Conservation (phyloP, 2,888 invertebrate species). For the Pterostichus niger region DNA sequence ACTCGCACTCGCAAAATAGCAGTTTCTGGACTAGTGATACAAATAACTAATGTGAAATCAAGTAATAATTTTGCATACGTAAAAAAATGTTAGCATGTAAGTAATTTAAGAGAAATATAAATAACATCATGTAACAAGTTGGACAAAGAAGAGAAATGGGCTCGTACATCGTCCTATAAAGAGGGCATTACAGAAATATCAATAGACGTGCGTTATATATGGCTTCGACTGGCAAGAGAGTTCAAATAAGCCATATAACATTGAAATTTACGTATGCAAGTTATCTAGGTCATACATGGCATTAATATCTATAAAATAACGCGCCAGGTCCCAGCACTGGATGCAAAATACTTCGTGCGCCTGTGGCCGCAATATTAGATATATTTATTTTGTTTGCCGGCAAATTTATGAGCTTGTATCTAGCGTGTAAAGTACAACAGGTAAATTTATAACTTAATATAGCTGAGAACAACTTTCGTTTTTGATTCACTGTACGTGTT, state of each 20-base stretch:
- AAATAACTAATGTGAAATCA: too few relatives aligned
- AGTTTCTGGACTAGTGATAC: too few relatives aligned
- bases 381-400: constrained; percentile 53
- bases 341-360: constrained; percentile 4
- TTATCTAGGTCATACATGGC: constrained; percentile 61
- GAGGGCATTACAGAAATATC: constrained; percentile 35
- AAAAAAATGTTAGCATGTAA: constrained; percentile 9
- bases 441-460: constrained; percentile 56
- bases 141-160: constrained; percentile 46
- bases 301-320: constrained; percentile 66
- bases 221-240: constrained; percentile 43
- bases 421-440: constrained; percentile 36
- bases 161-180: constrained; percentile 7
- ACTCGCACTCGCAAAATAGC: too few relatives aligned
- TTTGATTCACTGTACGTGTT: constrained; percentile 21
- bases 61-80: too few relatives aligned
- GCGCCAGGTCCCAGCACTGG: constrained; percentile 1
- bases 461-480: constrained; percentile 50
- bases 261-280: constrained; percentile 64
- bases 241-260: constrained; percentile 59
- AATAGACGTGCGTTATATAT: constrained; percentile 46
- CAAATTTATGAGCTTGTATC: constrained; percentile 45
- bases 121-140: constrained; percentile 24
- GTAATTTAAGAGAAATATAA: constrained; percentile 31
- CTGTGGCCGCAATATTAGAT: constrained; percentile 53